Base-by-base conservation (phyloP, 2,888 invertebrate genomes). In the Ceriagrion tenellum region DNA sequence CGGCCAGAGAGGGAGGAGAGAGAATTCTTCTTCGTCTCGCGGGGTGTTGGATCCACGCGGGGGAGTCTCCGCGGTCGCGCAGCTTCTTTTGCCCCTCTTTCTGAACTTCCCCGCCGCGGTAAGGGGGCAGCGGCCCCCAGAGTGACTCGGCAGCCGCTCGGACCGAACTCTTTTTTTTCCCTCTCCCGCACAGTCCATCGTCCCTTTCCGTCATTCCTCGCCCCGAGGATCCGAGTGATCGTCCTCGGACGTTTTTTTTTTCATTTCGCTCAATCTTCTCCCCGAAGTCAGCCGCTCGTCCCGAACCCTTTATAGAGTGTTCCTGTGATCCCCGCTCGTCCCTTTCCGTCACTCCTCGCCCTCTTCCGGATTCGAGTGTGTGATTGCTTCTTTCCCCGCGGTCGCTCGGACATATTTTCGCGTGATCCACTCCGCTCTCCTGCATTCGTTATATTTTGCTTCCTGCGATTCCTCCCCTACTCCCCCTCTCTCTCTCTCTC, bases 71-170 rank as follows among this genome's bases (percentile, higher is more conserved):
- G 81, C 23, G 35, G 81, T 81, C 81, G 81, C 81, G 93, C 93
- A 93, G 93, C 93, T 47, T 93, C 93, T 69, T 93, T n/a, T 47
- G 59, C 91, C 56, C 81, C 35, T 35, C 12, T 69, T 26, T n/a
- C n/a, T 26, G n/a, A 12, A 26, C 81, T 35, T 59, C 59, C 59
- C 59, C 59, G 81, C 81, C 69, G 93, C 47, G 93, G 59, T 1
- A 20, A 59, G 59, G 69, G 93, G 69, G 93, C 93, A 93, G 13
- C 8, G 35, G 35, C 35, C 81, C 47, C 47, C 69, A 8, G 26
- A 35, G 93, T 69, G 63, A 93, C 69, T 91, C 91, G 91, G 74
- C 93, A 63, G 93, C 69, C 93, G 91, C 91, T 63, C 91, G 55
- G 91, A 35, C n/a, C 90, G 1, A 47, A n/a, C 55, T 55, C 30